phyloP scores from a whole-genome alignment of 1,140 invertebrate species.

The Drosophila punjabiensis region DNA sequence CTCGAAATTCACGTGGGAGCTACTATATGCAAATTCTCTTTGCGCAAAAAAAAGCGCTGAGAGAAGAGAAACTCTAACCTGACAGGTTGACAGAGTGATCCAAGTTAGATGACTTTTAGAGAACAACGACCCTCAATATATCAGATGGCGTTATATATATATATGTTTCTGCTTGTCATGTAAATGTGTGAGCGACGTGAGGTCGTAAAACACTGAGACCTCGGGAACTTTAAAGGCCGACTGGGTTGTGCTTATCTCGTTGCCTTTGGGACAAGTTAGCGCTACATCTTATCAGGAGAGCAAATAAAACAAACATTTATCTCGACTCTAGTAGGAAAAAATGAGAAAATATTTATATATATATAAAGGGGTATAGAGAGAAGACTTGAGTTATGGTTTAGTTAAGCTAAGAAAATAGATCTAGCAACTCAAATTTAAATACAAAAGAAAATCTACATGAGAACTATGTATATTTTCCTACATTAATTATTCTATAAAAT shows the following conservation, averaged over 20 bases:
- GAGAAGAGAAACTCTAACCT: slow-evolving; percentile 3
- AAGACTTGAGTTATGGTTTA: background rate
- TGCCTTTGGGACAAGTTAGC: slow-evolving; percentile 36
- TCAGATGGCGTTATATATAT: slow-evolving; percentile 14
- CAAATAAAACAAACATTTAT: slow-evolving; percentile 45
- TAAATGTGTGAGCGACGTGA: slow-evolving; percentile 55
- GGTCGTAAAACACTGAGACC: slow-evolving; percentile 54
- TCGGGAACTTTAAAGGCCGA: slow-evolving; percentile 20
- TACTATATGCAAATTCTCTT: slow-evolving; percentile 51
- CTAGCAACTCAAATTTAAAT: background rate
- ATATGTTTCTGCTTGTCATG: slow-evolving; percentile 53
- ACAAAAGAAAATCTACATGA: background rate
- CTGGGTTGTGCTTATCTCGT: slow-evolving; percentile 34
- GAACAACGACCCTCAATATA: slow-evolving; percentile 64
- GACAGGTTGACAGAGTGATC: slow-evolving; percentile 20
- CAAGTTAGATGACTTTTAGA: slow-evolving; percentile 16
- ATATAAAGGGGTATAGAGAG: background rate
- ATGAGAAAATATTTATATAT: slow-evolving; percentile 2
- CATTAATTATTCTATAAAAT: background rate
- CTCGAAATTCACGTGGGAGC: slow-evolving; percentile 48
- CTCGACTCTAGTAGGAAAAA: slow-evolving; percentile 17
- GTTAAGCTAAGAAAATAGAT: background rate
- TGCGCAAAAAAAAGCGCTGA: slow-evolving; percentile 22
- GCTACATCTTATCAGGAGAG: slow-evolving; percentile 64
- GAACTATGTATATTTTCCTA: background rate